phyloP scores from a whole-genome alignment of 1,140 invertebrate species.

The Drosophila subpulchrella region DNA sequence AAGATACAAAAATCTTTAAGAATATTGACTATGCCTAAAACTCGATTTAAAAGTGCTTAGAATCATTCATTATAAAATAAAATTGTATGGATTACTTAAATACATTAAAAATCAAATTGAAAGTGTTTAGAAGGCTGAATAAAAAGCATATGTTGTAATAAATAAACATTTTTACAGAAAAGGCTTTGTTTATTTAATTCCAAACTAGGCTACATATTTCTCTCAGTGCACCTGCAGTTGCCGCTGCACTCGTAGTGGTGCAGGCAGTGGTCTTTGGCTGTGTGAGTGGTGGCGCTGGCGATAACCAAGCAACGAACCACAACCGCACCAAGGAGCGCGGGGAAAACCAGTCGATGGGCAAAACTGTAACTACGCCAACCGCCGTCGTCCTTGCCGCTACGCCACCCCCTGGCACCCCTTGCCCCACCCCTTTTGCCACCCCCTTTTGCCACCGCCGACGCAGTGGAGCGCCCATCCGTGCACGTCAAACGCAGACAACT shows the following conservation, averaged over 20 bases:
- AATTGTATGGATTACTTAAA: too few relatives aligned
- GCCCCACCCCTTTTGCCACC: too few relatives aligned
- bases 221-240: constrained; percentile 15
- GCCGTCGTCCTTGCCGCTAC: constrained; percentile 15
- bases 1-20: too few relatives aligned
- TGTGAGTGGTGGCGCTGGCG: constrained; percentile 62
- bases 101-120: too few relatives aligned
- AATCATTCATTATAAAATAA: too few relatives aligned
- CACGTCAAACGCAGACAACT: constrained; percentile 83
- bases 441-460: constrained; percentile 44
- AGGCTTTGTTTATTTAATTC: too few relatives aligned
- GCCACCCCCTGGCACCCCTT: neutral
- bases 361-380: constrained; percentile 80
- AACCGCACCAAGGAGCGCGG: constrained; percentile 55
- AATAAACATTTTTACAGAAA: too few relatives aligned
- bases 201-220: neutral
- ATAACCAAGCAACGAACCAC: constrained; percentile 82
- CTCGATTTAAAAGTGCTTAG: too few relatives aligned
- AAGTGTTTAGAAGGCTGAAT: too few relatives aligned
- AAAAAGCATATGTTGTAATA: too few relatives aligned
- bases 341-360: constrained; percentile 45
- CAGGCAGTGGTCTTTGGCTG: constrained; percentile 44
- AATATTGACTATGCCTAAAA: too few relatives aligned
- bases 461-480: constrained; percentile 77
- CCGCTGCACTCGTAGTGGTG: constrained; percentile 18